phyloP scores from a whole-genome alignment of 2,797 vertebrate species.

The Phataginus tetradactyla region DNA sequence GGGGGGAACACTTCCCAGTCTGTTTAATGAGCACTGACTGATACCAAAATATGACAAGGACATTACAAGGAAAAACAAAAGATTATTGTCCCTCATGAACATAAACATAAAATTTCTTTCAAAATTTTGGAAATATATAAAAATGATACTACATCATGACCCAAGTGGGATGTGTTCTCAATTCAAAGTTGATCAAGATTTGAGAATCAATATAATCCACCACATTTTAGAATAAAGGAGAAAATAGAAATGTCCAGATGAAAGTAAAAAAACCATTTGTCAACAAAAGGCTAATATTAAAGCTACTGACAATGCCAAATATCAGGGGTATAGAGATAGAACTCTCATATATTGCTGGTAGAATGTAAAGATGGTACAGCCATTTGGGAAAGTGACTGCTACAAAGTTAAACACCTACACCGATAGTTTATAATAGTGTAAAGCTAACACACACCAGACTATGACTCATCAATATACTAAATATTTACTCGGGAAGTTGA shows the following conservation, averaged over 20 bases:
- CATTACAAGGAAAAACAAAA: background rate
- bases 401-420: background rate
- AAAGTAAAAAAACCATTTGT: background rate
- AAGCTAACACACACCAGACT: background rate
- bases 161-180: background rate
- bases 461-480: background rate
- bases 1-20: background rate
- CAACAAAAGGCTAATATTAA: background rate
- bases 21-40: background rate
- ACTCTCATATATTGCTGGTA: background rate
- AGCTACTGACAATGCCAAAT: background rate
- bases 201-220: background rate
- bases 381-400: background rate
- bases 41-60: background rate
- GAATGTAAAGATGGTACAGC: background rate
- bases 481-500: background rate
- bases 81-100: background rate
- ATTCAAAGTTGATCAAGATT: background rate
- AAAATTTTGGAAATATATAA: background rate
- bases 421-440: background rate
- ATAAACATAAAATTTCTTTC: background rate
- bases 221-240: background rate
- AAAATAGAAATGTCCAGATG: background rate
- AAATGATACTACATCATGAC: background rate
- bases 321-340: background rate